Evolutionary conservation across 1,140 invertebrate genomes (phyloP), one percentile per base, ranked within the genome.

Genomic region (Drosophila varians): DNA sequence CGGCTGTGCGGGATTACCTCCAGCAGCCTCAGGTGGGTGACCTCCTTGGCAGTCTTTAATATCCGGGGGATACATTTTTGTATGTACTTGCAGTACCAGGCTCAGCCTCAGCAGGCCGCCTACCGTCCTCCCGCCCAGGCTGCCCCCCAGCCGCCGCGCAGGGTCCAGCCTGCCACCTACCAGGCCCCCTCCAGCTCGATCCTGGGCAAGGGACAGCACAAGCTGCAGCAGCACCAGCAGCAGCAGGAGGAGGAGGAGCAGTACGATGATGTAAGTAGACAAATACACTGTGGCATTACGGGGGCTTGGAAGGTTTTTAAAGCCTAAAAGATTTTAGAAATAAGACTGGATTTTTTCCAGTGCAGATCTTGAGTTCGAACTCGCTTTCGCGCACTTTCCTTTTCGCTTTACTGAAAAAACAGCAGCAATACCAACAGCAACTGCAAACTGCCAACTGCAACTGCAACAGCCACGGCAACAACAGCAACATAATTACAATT

Each of bases 201-300:
- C 53, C 64, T 74, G 18, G 46, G 79, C 77, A 89, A 89, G 40
- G 77, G 77, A 77, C 80, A 86, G 61, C 62, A 71, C 57, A 74
- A 86, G 55, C 68, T 80, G 45, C 70, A 74, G 16, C 77, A 60
- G 34, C 60, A 72, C 42, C 70, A 66, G 26, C 66, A 66, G 26
- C 66, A 49, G 42, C 74, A 74, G 53, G 57, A 82, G 60, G 89
- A 90, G 65, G 89, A 90, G 74, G 89, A 90, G 65, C 74, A 90
- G 21, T 90, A 90, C 61, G 89, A 90, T 89, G 89, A 90, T 73
- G 89, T 90, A 90, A 90, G 89, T 90, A 46, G n/a, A 53, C 11
- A 3, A 23, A 18, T 28, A 14, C 47, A 46, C 55, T 4, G 4
- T 14, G n/a, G n/a, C n/a, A 38, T 58, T 21, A 31, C 19, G 0